phyloP scores from a whole-genome alignment of 2,113 vertebrate genomes.

The Pseudorhombus dupliciocellatus region DNA sequence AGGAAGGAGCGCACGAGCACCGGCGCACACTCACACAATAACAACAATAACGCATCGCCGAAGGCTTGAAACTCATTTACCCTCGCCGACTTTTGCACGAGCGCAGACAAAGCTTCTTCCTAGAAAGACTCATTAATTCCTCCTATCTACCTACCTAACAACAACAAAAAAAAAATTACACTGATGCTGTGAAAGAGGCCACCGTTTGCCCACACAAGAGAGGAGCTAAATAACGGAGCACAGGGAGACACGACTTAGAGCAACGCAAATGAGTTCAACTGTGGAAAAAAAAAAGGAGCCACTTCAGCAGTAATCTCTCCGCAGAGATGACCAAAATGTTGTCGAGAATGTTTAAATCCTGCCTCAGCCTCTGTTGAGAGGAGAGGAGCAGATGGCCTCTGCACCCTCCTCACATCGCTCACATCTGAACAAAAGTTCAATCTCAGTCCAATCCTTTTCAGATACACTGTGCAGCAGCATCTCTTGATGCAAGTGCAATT shows the following conservation, averaged over 20 bases:
- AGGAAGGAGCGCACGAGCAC: slow-evolving; percentile 52
- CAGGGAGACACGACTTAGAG: slow-evolving; percentile 3
- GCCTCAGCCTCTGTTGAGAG: slow-evolving; percentile 1
- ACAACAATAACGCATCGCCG: slow-evolving; percentile 43
- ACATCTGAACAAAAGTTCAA: slow-evolving; percentile 18
- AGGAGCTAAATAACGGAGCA: not conserved
- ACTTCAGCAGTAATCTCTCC: slow-evolving; percentile 16
- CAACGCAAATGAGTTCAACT: slow-evolving; percentile 11
- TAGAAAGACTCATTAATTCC: slow-evolving; percentile 59
- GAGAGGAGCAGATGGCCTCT: slow-evolving; percentile 9
- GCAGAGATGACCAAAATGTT: slow-evolving; percentile 4
- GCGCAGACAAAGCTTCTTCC: slow-evolving; percentile 41
- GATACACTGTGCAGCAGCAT: not conserved
- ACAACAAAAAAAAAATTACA: slow-evolving; percentile 41
- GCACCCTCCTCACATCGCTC: not conserved
- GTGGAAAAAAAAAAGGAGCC: slow-evolving; percentile 10
- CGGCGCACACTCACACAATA: slow-evolving; percentile 24
- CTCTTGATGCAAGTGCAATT: slow-evolving; percentile 2
- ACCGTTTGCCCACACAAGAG: slow-evolving; percentile 18
- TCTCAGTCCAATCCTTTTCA: slow-evolving; percentile 5
- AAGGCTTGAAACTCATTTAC: slow-evolving; percentile 53
- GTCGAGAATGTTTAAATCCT: not conserved
- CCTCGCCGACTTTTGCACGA: slow-evolving; percentile 41
- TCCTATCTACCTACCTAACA: slow-evolving; percentile 37
- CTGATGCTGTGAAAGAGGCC: slow-evolving; percentile 34